A percentile compares a stretch with the other conserved stretches of the same genome.
Evolutionary conservation across 2,888 invertebrate genomes (phyloP).

Genomic region (Chorisops tibialis): DNA sequence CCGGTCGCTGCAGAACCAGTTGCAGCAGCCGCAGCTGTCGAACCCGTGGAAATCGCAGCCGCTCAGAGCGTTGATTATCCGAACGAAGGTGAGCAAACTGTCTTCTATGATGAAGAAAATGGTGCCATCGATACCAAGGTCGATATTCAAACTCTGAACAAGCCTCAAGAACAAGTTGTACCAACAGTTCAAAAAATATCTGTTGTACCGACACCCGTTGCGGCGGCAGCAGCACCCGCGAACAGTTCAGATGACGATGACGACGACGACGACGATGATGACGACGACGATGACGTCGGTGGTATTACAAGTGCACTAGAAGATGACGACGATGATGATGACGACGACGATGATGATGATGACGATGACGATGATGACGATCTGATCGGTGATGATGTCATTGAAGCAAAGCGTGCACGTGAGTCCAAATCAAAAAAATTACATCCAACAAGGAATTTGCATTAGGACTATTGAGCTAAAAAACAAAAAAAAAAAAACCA

Average conservation of each 20-base stretch:
- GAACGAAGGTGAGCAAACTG: conserved; percentile 52
- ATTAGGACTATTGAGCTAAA: conserved; percentile 13
- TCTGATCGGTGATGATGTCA: conserved; percentile 61
- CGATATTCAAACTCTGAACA: conserved; percentile 37
- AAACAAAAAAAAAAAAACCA: neutral
- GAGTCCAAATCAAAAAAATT: conserved; percentile 67
- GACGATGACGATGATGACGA: conserved; percentile 65
- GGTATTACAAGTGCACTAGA: conserved; percentile 54
- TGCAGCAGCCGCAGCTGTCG: conserved; percentile 31
- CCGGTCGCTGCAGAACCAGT: conserved; percentile 41
- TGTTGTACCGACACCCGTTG: neutral
- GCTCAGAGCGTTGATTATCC: conserved; percentile 39
- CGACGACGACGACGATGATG: conserved; percentile 49
- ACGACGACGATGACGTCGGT: conserved; percentile 59
- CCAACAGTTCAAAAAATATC: conserved; percentile 24
- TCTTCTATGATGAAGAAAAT: conserved; percentile 51
- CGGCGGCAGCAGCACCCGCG: neutral
- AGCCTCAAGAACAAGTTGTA: conserved; percentile 27
- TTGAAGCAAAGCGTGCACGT: conserved; percentile 74
- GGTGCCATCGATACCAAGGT: conserved; percentile 42
- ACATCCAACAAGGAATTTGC: conserved; percentile 13
- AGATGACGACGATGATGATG: conserved; percentile 60
- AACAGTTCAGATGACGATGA: conserved; percentile 21
- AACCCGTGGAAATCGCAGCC: conserved; percentile 25
- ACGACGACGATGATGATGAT: conserved; percentile 61